A percentile compares a stretch with the other conserved stretches of the same genome.
Conservation (phyloP, 2,888 invertebrate species). For the Cataglyphis rosenhaueri region DNA sequence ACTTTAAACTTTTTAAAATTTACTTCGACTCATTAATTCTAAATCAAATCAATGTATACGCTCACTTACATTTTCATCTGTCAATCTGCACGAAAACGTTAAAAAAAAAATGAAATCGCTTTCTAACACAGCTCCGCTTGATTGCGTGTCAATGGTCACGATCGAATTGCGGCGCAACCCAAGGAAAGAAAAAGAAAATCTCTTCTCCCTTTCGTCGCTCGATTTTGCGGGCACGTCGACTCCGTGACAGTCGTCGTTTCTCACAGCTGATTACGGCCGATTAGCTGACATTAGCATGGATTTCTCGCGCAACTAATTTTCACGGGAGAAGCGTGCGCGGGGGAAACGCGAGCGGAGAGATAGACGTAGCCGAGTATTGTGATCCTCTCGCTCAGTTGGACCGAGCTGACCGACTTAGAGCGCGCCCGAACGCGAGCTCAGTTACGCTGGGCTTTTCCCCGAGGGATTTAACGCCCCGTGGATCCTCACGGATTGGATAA, state of each 20-base stretch:
- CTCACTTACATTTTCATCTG: constrained; percentile 36
- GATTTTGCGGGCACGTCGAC: constrained; percentile 58
- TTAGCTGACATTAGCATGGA: constrained; percentile 76
- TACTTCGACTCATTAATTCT: background rate
- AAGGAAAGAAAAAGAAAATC: constrained; percentile 9
- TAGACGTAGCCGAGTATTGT: constrained; percentile 70
- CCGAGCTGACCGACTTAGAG: constrained; percentile 82
- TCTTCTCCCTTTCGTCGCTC: background rate
- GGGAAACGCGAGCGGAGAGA: constrained; percentile 7
- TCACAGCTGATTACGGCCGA: constrained; percentile 65
- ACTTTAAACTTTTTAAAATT: background rate
- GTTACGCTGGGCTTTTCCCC: constrained; percentile 76
- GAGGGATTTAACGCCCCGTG: constrained; percentile 84
- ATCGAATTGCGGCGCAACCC: background rate
- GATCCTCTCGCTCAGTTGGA: constrained; percentile 77
- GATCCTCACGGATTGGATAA: constrained; percentile 77
- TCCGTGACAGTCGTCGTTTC: constrained; percentile 68
- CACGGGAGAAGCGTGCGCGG: constrained; percentile 44
- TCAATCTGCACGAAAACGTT: background rate
- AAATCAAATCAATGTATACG: background rate
- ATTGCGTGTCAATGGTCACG: constrained; percentile 26
- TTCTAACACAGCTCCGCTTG: background rate
- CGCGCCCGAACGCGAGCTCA: constrained; percentile 73
- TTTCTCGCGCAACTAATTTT: constrained; percentile 77
- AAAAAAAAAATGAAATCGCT: background rate